These are phyloP conservation scores for Hermetia illucens DNA, from an alignment of 1,140 invertebrate species.

Conservation along the genomic window DNA sequence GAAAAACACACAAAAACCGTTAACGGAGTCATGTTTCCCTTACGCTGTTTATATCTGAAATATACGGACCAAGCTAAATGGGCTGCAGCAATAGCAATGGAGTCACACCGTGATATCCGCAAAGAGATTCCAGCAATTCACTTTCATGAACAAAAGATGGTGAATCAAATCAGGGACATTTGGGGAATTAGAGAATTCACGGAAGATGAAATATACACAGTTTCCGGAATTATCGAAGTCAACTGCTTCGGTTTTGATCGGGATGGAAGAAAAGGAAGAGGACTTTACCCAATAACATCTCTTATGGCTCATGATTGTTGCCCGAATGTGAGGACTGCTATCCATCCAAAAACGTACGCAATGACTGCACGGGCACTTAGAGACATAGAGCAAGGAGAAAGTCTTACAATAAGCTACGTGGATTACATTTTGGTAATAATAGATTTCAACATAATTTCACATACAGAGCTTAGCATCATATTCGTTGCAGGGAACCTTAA, in stretches of 20 bases:
- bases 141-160: slow-evolving; percentile 38
- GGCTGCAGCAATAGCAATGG: slow-evolving; percentile 38
- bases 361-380: slow-evolving; percentile 42
- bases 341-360: slow-evolving; percentile 24
- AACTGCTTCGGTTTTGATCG: slow-evolving; percentile 49
- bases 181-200: slow-evolving; percentile 36
- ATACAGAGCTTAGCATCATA: too few relatives aligned
- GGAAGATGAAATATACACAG: slow-evolving; percentile 44
- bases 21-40: slow-evolving; percentile 37
- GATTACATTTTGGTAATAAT: slow-evolving; percentile 42
- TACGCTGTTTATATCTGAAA: slow-evolving; percentile 38
- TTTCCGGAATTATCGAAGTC: slow-evolving; percentile 49
- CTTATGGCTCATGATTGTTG: slow-evolving; percentile 51
- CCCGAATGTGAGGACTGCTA: slow-evolving; percentile 48
- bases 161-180: slow-evolving; percentile 34
- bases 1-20: slow-evolving; percentile 28
- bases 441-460: not conserved
- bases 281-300: slow-evolving; percentile 42
- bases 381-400: slow-evolving; percentile 35
- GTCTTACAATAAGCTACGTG: slow-evolving; percentile 47
- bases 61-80: slow-evolving; percentile 37
- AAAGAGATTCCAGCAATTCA: slow-evolving; percentile 37
- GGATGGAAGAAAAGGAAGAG: slow-evolving; percentile 39
- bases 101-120: slow-evolving; percentile 42
- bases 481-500: slow-evolving; percentile 37